phyloP scores from a whole-genome alignment of 2,797 vertebrate genomes.

The Xyrichtys novacula region DNA sequence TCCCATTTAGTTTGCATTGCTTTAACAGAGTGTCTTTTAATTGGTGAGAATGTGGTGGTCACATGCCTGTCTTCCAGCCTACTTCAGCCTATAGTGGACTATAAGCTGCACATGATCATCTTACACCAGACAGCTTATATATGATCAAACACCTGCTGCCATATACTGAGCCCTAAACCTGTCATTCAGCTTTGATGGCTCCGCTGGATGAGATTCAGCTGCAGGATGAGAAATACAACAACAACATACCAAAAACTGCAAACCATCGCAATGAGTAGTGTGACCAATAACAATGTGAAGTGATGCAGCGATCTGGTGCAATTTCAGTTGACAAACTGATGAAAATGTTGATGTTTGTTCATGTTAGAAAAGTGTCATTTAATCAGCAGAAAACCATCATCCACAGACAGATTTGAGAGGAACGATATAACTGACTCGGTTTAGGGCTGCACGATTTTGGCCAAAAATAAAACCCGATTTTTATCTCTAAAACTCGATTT shows the following conservation, averaged over 20 bases:
- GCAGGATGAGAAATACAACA: slow-evolving; percentile 42
- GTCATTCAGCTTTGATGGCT: slow-evolving; percentile 39
- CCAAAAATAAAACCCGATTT: too few species aligned
- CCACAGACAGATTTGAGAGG: too few species aligned
- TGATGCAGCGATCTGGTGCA: background rate
- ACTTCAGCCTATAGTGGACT: slow-evolving; percentile 30
- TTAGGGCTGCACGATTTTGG: too few species aligned
- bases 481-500: too few species aligned
- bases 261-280: background rate
- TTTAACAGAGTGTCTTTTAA: slow-evolving; percentile 35
- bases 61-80: slow-evolving; percentile 29
- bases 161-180: slow-evolving; percentile 42
- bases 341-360: too few species aligned
- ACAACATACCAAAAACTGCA: slow-evolving; percentile 12
- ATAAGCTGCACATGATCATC: slow-evolving; percentile 31
- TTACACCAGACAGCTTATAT: slow-evolving; percentile 57
- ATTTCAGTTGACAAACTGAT: background rate
- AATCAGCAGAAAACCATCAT: too few species aligned
- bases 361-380: too few species aligned
- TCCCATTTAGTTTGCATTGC: slow-evolving; percentile 29
- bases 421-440: too few species aligned
- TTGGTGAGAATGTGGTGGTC: slow-evolving; percentile 34
- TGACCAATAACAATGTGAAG: background rate
- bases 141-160: slow-evolving; percentile 61
- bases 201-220: slow-evolving; percentile 36